Conservation (phyloP, 2,113 vertebrate species). For the Martes martes region DNA sequence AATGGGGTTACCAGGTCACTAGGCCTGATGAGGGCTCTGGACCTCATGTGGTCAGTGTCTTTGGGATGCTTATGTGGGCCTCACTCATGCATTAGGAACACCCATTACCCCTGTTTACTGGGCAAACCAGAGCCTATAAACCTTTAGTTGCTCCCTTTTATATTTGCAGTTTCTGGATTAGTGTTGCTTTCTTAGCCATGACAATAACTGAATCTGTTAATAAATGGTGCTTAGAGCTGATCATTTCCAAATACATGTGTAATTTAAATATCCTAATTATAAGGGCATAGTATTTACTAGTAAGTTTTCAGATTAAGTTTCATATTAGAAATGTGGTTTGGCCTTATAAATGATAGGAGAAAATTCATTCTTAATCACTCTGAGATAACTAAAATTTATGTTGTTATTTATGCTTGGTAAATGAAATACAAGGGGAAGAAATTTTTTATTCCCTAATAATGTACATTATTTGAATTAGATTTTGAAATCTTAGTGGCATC, state of each 20-base stretch:
- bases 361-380: background rate
- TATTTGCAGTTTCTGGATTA: background rate
- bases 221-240: background rate
- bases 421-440: background rate
- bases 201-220: background rate
- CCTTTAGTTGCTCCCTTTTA: background rate
- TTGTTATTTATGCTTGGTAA: background rate
- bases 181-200: background rate
- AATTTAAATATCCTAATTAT: background rate
- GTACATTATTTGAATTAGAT: background rate
- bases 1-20: background rate
- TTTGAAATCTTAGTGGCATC: background rate
- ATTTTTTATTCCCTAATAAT: background rate
- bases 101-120: background rate
- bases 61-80: background rate
- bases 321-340: background rate
- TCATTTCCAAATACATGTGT: background rate
- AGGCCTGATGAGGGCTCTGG: background rate
- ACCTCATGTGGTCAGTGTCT: background rate
- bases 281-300: background rate
- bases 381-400: background rate
- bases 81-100: background rate
- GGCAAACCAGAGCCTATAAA: background rate
- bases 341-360: background rate
- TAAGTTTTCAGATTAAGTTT: constrained; percentile 28